Conservation (phyloP, 2,113 vertebrate genomes). For the Poicephalus meyeri region DNA sequence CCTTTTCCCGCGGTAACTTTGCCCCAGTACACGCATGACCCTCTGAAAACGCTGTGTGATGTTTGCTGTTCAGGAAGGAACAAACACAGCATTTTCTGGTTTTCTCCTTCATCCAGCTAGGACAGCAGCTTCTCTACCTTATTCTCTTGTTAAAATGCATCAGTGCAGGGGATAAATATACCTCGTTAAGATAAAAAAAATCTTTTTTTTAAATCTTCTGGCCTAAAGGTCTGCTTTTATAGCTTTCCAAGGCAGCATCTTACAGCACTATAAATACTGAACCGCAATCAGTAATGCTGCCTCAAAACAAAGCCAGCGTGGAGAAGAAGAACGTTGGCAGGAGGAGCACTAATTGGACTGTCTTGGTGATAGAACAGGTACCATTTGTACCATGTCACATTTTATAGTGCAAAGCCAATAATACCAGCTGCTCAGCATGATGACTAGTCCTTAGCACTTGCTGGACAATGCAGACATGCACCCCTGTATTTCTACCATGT, state of each 20-base stretch:
- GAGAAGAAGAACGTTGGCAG: background rate
- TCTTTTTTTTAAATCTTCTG: background rate
- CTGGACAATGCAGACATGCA: background rate
- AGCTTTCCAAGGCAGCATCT: background rate
- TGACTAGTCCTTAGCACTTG: background rate
- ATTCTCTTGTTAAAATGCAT: background rate
- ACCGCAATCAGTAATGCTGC: background rate
- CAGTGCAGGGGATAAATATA: background rate
- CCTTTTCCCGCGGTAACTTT: background rate
- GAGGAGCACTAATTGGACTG: background rate
- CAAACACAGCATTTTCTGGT: background rate
- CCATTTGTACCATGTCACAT: background rate
- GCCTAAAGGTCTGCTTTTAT: background rate
- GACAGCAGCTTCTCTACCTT: background rate
- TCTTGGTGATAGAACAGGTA: background rate
- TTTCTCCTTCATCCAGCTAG: background rate
- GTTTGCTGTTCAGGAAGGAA: background rate
- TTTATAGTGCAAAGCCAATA: background rate
- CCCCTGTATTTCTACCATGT: background rate
- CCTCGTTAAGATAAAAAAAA: background rate
- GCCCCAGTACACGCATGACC: background rate
- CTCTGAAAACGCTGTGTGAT: background rate
- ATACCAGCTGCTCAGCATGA: background rate
- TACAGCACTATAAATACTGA: background rate
- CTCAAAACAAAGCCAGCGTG: accelerated